A percentile compares a stretch with the other conserved stretches of the same genome.
Conservation (phyloP, 2,797 vertebrate genomes). For the Heterohyrax brucei region DNA sequence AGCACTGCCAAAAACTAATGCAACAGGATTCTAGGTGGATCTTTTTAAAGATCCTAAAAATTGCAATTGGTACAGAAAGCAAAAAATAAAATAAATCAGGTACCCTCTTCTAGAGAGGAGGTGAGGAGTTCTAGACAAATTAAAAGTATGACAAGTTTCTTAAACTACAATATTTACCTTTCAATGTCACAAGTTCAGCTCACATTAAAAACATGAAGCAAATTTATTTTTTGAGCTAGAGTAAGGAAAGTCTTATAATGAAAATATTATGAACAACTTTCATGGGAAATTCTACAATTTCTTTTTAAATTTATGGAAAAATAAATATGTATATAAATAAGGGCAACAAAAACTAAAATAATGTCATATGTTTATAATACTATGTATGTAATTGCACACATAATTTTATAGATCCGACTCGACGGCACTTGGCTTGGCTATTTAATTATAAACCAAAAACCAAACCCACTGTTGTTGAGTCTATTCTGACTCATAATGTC, state of each 20-base stretch:
- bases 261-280: not conserved
- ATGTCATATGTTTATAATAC: not conserved
- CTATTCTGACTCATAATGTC: too few relatives aligned
- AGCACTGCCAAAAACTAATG: not conserved
- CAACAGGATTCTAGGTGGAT: not conserved
- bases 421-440: too few relatives aligned
- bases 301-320: slow-evolving; percentile 22
- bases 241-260: not conserved
- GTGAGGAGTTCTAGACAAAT: not conserved
- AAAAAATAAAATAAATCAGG: slow-evolving; percentile 28
- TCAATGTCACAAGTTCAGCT: not conserved
- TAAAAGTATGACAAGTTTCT: not conserved
- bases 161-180: not conserved
- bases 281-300: not conserved
- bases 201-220: not conserved
- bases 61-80: not conserved
- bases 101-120: not conserved
- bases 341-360: not conserved
- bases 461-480: too few relatives aligned
- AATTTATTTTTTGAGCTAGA: not conserved
- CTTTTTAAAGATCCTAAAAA: not conserved
- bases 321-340: not conserved
- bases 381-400: not conserved
- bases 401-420: too few relatives aligned
- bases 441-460: too few relatives aligned